A percentile compares a stretch with the other conserved stretches of the same genome.
Conservation (phyloP, 2,888 invertebrate genomes). For the Rhagium mordax region DNA sequence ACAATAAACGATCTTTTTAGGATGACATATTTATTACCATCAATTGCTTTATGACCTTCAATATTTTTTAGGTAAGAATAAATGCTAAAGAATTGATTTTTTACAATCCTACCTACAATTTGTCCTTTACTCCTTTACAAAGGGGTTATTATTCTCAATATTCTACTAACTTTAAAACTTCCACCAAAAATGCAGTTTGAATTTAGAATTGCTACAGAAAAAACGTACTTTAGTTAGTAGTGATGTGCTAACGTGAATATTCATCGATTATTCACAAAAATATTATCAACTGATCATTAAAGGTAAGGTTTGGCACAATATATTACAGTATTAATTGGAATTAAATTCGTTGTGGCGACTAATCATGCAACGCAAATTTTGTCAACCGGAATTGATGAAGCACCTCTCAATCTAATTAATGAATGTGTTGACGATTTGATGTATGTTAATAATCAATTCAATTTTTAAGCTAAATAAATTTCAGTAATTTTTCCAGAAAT, state of each 20-base stretch:
- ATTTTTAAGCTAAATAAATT: too few relatives aligned
- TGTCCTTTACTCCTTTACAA: slow-evolving; percentile 52
- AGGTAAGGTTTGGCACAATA: neutral
- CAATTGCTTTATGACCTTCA: slow-evolving; percentile 42
- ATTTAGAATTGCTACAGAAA: neutral
- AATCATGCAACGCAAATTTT: neutral
- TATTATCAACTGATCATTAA: neutral
- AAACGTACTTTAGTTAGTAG: slow-evolving; percentile 2
- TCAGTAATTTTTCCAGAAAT: too few relatives aligned
- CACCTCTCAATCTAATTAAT: too few relatives aligned
- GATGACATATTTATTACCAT: slow-evolving; percentile 48
- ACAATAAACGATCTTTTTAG: slow-evolving; percentile 41
- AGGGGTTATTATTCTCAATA: slow-evolving; percentile 54
- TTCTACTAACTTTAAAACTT: slow-evolving; percentile 12
- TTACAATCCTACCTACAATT: slow-evolving; percentile 58
- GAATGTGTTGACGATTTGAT: too few relatives aligned
- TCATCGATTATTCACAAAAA: neutral
- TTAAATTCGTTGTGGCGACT: neutral
- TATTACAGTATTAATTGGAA: neutral
- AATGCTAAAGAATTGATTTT: slow-evolving; percentile 51
- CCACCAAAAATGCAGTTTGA: neutral
- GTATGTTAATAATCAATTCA: too few relatives aligned
- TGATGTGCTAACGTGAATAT: neutral
- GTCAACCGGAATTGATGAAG: too few relatives aligned
- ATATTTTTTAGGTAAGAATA: slow-evolving; percentile 47